phyloP scores from a whole-genome alignment of 2,888 invertebrate species.

The Phoronis australis region DNA sequence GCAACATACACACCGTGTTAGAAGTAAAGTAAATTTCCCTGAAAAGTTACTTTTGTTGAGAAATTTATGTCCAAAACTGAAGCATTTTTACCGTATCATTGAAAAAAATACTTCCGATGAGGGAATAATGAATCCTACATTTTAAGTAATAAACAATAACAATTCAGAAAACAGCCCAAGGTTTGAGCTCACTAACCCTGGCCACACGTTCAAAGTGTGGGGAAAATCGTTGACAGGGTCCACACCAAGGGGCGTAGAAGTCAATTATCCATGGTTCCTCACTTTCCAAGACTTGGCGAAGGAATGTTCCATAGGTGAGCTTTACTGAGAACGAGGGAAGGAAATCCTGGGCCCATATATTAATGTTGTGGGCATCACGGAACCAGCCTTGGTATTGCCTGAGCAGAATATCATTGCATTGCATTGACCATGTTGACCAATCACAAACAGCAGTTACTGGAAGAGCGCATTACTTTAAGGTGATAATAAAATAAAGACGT shows the following conservation, averaged over 20 bases:
- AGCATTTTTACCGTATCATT: no score
- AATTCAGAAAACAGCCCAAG: constrained; percentile 58
- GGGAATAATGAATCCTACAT: no score
- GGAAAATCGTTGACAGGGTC: constrained; percentile 62
- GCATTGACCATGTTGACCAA: no score
- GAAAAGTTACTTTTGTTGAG: no score
- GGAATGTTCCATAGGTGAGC: constrained; percentile 44
- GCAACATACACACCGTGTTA: constrained; percentile 62
- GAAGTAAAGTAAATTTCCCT: no score
- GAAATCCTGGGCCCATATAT: constrained; percentile 63
- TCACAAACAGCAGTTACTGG: no score
- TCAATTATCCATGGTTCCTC: constrained; percentile 56
- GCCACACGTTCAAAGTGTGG: constrained; percentile 66
- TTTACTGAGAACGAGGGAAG: constrained; percentile 59
- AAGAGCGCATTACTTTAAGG: no score
- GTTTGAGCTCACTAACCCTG: constrained; percentile 55
- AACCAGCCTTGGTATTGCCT: constrained; percentile 62
- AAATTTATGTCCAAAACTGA: no score
- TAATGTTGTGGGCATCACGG: constrained; percentile 61
- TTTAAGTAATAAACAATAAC: no score
- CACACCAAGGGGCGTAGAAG: constrained; percentile 54
- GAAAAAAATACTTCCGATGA: no score
- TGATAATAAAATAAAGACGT: no score
- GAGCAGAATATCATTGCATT: constrained; percentile 22
- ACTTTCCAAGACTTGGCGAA: constrained; percentile 56